Conservation (phyloP, 2,797 vertebrate genomes). For the Anguilla marmorata region DNA sequence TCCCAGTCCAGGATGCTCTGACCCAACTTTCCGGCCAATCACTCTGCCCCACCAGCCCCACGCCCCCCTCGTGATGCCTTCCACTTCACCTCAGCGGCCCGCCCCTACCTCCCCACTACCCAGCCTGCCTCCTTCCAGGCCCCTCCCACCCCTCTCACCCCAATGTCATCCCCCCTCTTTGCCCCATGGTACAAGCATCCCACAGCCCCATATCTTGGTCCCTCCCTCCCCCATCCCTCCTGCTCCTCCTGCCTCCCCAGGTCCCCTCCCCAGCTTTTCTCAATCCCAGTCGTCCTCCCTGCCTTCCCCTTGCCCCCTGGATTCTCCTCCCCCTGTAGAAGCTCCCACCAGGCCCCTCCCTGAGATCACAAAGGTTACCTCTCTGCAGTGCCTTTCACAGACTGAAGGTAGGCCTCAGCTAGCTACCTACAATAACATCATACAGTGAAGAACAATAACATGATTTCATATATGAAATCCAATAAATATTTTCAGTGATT, state of each 20-base stretch:
- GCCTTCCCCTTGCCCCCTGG: conserved; percentile 46
- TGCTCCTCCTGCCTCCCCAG: conserved; percentile 57
- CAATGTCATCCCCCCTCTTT: not conserved
- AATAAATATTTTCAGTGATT: conserved; percentile 24
- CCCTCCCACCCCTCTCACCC: not conserved
- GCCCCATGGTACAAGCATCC: not conserved
- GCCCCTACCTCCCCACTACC: conserved; percentile 46
- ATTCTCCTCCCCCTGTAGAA: conserved; percentile 41
- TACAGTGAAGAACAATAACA: not conserved
- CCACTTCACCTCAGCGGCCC: conserved; percentile 54
- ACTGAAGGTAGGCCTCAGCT: conserved; percentile 4
- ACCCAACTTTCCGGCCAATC: conserved; percentile 54
- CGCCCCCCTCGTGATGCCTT: conserved; percentile 54
- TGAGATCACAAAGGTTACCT: conserved; percentile 42
- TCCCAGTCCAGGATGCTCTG: conserved; percentile 54
- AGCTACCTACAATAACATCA: not conserved
- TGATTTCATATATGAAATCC: conserved; percentile 57
- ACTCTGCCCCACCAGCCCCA: conserved; percentile 53
- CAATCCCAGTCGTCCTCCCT: conserved; percentile 29
- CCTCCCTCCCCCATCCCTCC: conserved; percentile 37
- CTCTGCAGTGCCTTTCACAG: not conserved
- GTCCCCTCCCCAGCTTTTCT: conserved; percentile 49
- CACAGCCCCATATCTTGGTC: not conserved
- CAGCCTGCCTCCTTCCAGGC: conserved; percentile 32
- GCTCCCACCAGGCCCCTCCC: conserved; percentile 51